These are phyloP conservation scores for Drosophila rhopaloa DNA, from an alignment of 1,140 invertebrate genomes.

Conservation along the genomic window DNA sequence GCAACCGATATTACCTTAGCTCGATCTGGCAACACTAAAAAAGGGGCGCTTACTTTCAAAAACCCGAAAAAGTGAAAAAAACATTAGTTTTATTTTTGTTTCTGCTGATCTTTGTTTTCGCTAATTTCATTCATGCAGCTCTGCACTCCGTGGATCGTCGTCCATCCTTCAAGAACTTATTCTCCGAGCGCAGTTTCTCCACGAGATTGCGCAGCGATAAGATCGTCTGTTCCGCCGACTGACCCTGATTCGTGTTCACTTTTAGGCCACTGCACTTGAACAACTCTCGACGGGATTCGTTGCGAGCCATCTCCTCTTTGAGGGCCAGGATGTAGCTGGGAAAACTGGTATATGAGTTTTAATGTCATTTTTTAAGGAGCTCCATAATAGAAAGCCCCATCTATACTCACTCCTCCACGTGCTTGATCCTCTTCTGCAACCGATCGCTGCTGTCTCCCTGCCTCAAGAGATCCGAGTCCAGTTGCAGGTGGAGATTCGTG, in stretches of 20 bases:
- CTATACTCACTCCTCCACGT: conserved; percentile 86
- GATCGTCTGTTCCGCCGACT: conserved; percentile 87
- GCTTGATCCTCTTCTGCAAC: conserved; percentile 86
- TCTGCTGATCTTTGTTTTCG: no score
- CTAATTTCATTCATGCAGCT: no score
- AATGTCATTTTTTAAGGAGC: no score
- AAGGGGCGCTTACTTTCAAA: not conserved
- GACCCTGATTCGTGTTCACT: conserved; percentile 80
- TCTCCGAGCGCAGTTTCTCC: no score
- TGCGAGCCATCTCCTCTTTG: conserved; percentile 84
- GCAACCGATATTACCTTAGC: not conserved
- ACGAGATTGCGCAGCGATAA: conserved; percentile 87
- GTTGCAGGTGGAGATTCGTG: conserved; percentile 88
- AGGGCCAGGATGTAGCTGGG: conserved; percentile 80
- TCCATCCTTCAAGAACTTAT: no score
- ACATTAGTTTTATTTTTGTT: conserved; percentile 11
- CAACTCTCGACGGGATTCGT: conserved; percentile 64
- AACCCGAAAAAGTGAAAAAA: conserved; percentile 2
- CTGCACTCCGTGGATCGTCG: no score
- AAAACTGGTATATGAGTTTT: not conserved
- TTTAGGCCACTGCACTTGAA: conserved; percentile 84
- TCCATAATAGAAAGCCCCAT: no score
- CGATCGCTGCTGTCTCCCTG: conserved; percentile 86
- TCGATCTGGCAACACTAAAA: conserved; percentile 18
- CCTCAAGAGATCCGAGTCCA: conserved; percentile 86